phyloP scores from a whole-genome alignment of 2,888 invertebrate genomes.

The Cactoblastis cactorum region DNA sequence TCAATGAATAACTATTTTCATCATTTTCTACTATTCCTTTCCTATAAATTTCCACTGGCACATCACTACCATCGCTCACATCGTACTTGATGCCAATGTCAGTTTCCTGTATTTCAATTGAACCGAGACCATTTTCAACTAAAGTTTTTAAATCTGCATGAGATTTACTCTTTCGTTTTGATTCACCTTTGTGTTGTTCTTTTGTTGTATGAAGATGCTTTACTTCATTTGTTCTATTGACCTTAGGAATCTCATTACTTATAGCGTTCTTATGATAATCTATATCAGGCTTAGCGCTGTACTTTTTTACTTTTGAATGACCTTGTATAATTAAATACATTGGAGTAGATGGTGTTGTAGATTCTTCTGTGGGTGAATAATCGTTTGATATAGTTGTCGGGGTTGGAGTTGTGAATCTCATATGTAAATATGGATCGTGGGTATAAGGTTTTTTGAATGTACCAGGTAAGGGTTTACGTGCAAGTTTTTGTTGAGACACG shows the following conservation, averaged over 20 bases:
- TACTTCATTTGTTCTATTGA: conserved; percentile 73
- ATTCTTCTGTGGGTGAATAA: conserved; percentile 34
- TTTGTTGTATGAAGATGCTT: conserved; percentile 77
- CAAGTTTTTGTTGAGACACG: conserved; percentile 35
- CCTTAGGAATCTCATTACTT: conserved; percentile 74
- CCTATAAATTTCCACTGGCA: conserved; percentile 77
- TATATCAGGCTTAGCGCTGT: conserved; percentile 80
- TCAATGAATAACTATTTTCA: conserved; percentile 48
- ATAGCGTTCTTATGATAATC: conserved; percentile 52
- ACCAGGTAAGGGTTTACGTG: conserved; percentile 30
- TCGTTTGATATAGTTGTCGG: conserved; percentile 74
- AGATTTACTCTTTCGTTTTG: conserved; percentile 48
- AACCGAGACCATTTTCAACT: conserved; percentile 64
- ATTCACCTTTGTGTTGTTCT: conserved; percentile 56
- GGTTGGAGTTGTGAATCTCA: conserved; percentile 71
- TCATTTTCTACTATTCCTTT: conserved; percentile 81
- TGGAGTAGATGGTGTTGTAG: conserved; percentile 75
- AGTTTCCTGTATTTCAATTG: conserved; percentile 77
- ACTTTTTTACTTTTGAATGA: conserved; percentile 91
- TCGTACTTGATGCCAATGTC: conserved; percentile 79
- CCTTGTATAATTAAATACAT: conserved; percentile 90
- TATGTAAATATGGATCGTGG: conserved; percentile 65
- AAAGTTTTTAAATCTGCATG: conserved; percentile 55
- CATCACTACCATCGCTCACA: conserved; percentile 74
- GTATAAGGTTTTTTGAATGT: conserved; percentile 40